Conservation (phyloP, 1,140 invertebrate genomes). For the Wiebesia pumilae region DNA sequence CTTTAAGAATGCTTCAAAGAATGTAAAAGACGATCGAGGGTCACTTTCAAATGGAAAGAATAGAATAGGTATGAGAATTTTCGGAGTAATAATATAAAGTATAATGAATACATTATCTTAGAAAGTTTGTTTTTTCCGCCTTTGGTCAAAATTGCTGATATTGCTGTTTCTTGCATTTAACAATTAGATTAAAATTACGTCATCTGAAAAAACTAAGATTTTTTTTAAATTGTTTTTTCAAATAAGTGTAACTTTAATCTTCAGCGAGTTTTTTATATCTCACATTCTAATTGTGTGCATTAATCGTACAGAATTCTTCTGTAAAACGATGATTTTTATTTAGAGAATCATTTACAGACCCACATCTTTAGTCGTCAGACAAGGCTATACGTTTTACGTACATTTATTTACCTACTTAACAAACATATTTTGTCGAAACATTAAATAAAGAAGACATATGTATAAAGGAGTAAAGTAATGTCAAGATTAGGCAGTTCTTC, state of each 20-base stretch:
- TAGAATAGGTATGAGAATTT: background rate
- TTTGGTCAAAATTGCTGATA: background rate
- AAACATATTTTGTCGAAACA: background rate
- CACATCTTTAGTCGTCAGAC: too few species aligned
- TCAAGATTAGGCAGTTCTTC: background rate
- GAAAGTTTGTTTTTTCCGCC: background rate
- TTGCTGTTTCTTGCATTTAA: background rate
- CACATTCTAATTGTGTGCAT: background rate
- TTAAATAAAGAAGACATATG: background rate
- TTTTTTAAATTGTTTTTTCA: too few species aligned
- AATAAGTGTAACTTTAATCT: background rate
- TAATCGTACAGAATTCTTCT: background rate
- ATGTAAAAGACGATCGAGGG: slow-evolving; percentile 18
- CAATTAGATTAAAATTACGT: background rate
- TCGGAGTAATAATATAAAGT: background rate
- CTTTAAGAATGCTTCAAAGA: slow-evolving; percentile 9
- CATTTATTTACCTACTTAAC: background rate
- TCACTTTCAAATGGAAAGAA: background rate
- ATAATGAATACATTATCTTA: background rate
- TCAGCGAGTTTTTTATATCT: background rate
- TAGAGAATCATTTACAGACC: background rate
- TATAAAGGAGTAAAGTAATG: background rate
- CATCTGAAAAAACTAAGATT: too few species aligned
- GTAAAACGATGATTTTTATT: background rate
- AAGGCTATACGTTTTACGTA: too few species aligned